Evolutionary conservation across 2,113 vertebrate species (phyloP).

Genomic region (Osmerus eperlanus): DNA sequence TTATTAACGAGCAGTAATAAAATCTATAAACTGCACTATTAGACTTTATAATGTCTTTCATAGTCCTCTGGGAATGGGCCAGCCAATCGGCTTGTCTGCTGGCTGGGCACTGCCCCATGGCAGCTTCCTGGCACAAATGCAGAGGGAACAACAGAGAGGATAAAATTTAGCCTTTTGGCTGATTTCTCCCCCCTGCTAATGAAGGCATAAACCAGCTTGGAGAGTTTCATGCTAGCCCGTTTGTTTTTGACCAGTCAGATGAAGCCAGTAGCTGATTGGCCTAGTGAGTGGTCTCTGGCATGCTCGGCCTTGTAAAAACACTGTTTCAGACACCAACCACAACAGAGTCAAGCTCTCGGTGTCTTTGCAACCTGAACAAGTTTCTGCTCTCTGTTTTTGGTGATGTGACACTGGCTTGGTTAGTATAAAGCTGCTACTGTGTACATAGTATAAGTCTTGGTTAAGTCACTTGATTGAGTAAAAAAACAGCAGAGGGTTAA

Average conservation of each 20-base stretch:
- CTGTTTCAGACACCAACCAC: slow-evolving; percentile 27
- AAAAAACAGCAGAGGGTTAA: slow-evolving; percentile 1
- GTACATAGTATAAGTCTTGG: not conserved
- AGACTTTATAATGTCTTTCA: slow-evolving; percentile 74
- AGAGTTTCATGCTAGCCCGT: slow-evolving; percentile 57
- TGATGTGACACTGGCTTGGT: not conserved
- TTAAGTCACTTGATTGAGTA: not conserved
- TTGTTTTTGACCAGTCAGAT: slow-evolving; percentile 58
- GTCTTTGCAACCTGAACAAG: not conserved
- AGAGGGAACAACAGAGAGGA: slow-evolving; percentile 54
- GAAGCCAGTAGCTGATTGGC: slow-evolving; percentile 58
- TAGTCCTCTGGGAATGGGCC: slow-evolving; percentile 62
- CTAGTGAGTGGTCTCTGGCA: slow-evolving; percentile 46
- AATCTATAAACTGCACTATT: slow-evolving; percentile 74
- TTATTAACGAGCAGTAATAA: slow-evolving; percentile 73
- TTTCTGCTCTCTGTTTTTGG: not conserved
- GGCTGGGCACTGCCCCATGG: slow-evolving; percentile 68
- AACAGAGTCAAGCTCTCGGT: not conserved
- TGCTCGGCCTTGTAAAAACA: slow-evolving; percentile 50
- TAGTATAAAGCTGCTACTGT: not conserved
- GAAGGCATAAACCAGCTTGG: slow-evolving; percentile 66
- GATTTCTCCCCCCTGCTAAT: slow-evolving; percentile 61
- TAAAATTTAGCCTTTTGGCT: slow-evolving; percentile 60
- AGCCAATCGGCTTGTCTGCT: slow-evolving; percentile 65
- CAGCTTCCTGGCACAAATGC: slow-evolving; percentile 67